Evolutionary conservation across 2,113 vertebrate genomes (phyloP).

Genomic region (Brachyhypopomus gauderio): DNA sequence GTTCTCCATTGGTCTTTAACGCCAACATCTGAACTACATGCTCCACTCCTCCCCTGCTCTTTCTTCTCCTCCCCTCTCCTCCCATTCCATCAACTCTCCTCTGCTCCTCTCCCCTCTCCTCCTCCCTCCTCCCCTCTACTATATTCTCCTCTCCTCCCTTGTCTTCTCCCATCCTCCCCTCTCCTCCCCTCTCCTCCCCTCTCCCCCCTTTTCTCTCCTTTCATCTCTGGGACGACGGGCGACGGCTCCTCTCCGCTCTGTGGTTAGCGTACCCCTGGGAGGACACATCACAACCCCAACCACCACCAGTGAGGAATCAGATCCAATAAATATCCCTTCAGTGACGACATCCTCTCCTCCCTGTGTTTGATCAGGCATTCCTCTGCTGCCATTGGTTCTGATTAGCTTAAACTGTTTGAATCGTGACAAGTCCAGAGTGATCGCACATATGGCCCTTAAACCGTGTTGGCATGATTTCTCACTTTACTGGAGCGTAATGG

Average conservation of each 20-base stretch:
- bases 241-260: constrained; percentile 3
- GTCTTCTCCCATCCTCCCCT: neutral
- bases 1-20: no score
- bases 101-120: neutral
- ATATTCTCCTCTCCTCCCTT: constrained; percentile 14
- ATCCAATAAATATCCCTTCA: constrained; percentile 45
- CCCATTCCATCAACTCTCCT: constrained; percentile 1
- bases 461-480: neutral
- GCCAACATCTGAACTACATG: no score
- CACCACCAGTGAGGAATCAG: constrained; percentile 27
- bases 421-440: constrained; percentile 40
- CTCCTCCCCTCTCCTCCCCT: neutral
- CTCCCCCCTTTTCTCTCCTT: constrained; percentile 7
- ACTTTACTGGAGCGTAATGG: constrained; percentile 29
- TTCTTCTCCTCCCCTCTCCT: neutral
- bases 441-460: constrained; percentile 34
- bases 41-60: neutral
- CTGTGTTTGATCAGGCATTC: constrained; percentile 28
- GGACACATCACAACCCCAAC: constrained; percentile 37
- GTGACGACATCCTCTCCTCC: constrained; percentile 38
- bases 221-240: constrained; percentile 31
- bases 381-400: constrained; percentile 33
- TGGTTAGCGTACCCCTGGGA: constrained; percentile 39
- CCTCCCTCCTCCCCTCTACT: no score
- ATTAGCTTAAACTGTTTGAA: constrained; percentile 39